phyloP scores from a whole-genome alignment of 2,113 vertebrate species.

The Eidolon helvum region DNA sequence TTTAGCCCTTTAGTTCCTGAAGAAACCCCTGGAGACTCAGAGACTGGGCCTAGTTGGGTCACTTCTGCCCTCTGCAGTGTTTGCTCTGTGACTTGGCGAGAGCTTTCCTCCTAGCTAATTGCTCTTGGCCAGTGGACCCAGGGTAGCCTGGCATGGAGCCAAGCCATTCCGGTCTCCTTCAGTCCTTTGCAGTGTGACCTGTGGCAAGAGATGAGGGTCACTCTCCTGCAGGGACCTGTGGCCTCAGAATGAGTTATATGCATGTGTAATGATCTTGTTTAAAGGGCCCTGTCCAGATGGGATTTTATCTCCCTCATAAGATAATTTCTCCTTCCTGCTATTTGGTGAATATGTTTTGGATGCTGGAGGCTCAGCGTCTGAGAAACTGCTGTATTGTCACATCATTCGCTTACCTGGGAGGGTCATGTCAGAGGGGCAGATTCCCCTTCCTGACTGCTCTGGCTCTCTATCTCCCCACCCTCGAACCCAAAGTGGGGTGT shows the following conservation, averaged over 20 bases:
- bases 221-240: background rate
- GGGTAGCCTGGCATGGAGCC: background rate
- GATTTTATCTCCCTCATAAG: background rate
- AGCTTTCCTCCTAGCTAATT: conserved; percentile 43
- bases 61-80: conserved; percentile 17
- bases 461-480: background rate
- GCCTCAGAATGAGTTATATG: background rate
- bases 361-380: background rate
- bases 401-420: background rate
- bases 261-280: conserved; percentile 19
- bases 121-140: conserved; percentile 34
- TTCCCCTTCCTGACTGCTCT: background rate
- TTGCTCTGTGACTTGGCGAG: background rate
- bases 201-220: conserved; percentile 42
- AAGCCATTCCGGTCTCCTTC: background rate
- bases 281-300: conserved; percentile 34
- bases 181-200: conserved; percentile 41
- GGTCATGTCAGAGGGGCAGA: background rate
- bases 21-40: conserved; percentile 54
- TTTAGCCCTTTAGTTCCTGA: conserved; percentile 64
- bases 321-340: background rate
- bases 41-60: conserved; percentile 47
- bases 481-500: background rate
- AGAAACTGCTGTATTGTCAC: background rate
- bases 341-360: background rate